Conservation (phyloP, 2,797 vertebrate genomes). For the Acropternis orthonyx region DNA sequence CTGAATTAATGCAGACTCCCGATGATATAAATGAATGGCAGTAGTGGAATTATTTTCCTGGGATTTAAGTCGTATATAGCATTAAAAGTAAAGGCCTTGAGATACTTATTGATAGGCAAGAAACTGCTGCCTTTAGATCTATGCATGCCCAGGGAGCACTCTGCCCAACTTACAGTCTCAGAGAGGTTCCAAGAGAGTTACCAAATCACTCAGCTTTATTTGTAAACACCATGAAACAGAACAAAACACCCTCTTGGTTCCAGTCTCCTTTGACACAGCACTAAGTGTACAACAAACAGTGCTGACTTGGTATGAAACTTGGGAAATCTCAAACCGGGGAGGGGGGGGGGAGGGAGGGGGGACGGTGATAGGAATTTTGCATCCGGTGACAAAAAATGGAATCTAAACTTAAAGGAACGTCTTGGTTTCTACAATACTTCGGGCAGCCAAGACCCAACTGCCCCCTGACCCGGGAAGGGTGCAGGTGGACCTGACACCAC, state of each 20-base stretch:
- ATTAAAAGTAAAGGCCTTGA: conserved; percentile 64
- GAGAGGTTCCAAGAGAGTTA: conserved; percentile 19
- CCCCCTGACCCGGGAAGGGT: background rate
- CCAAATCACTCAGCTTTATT: conserved; percentile 41
- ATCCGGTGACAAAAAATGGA: background rate
- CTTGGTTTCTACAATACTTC: background rate
- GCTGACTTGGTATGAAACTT: background rate
- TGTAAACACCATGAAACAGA: conserved; percentile 36
- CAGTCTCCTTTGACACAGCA: background rate
- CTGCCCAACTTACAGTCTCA: background rate
- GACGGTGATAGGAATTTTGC: background rate
- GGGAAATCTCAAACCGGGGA: background rate
- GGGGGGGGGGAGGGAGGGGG: too few species aligned
- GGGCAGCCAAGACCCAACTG: background rate
- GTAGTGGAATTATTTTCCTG: conserved; percentile 38
- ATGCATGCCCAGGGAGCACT: conserved; percentile 14
- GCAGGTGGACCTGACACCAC: background rate
- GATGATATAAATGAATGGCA: conserved; percentile 50
- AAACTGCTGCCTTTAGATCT: conserved; percentile 27
- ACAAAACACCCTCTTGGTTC: conserved; percentile 12
- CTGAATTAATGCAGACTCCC: conserved; percentile 52
- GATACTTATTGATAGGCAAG: conserved; percentile 34
- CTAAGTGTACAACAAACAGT: background rate
- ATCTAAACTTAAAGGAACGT: background rate
- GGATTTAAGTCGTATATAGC: conserved; percentile 36